Evolutionary conservation across 2,888 invertebrate species (phyloP).

Genomic region (Cheilosia soror): DNA sequence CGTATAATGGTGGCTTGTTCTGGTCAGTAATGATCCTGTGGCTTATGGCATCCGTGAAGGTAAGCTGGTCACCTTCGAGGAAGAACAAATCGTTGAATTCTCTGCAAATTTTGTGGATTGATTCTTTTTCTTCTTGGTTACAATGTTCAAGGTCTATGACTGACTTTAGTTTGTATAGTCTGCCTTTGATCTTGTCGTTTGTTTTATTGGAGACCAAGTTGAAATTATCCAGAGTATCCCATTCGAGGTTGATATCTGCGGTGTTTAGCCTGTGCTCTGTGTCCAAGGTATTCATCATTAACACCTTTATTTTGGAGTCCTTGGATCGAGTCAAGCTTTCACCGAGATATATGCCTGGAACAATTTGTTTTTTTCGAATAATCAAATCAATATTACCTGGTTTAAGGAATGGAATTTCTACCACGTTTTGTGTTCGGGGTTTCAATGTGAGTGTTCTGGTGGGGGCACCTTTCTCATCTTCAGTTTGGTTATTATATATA

Average conservation of each 20-base stretch:
- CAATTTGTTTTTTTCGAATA: neutral
- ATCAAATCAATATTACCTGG: neutral
- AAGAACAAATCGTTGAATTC: constrained; percentile 48
- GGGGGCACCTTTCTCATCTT: no score
- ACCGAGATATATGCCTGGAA: constrained; percentile 13
- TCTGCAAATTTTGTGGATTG: constrained; percentile 24
- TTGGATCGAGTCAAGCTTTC: neutral
- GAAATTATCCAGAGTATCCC: neutral
- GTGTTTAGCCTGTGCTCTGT: neutral
- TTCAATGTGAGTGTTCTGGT: no score
- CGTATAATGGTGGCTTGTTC: constrained; percentile 19
- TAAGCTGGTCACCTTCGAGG: constrained; percentile 36
- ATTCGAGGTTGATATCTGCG: neutral
- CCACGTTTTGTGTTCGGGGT: no score
- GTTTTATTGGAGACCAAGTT: neutral
- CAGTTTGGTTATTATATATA: no score
- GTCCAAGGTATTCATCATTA: constrained; percentile 10
- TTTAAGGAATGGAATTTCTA: neutral
- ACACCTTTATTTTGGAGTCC: constrained; percentile 2
- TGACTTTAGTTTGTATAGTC: constrained; percentile 2
- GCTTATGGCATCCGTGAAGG: constrained; percentile 22
- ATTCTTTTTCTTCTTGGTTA: constrained; percentile 27
- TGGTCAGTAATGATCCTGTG: constrained; percentile 32
- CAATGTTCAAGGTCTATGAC: constrained; percentile 13
- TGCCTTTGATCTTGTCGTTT: neutral